Conservation (phyloP, 2,797 vertebrate species). For the Adrianichthys oophorus region DNA sequence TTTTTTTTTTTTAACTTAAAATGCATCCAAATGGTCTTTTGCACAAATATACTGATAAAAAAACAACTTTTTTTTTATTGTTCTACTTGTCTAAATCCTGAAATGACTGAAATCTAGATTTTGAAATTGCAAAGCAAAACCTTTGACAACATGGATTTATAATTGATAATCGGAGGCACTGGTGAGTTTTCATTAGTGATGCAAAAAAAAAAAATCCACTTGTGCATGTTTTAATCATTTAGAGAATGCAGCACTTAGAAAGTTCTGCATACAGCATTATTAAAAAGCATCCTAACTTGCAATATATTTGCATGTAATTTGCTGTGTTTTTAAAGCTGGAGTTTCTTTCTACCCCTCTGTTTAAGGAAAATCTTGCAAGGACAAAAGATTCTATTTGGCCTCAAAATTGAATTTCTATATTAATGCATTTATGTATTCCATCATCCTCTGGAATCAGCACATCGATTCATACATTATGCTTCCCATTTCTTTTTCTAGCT, state of each 20-base stretch:
- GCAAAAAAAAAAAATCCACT: neutral
- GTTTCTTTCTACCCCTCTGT: neutral
- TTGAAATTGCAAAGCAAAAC: neutral
- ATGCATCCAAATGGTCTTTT: too few relatives aligned
- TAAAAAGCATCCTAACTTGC: neutral
- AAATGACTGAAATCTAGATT: too few relatives aligned
- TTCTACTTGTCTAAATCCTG: too few relatives aligned
- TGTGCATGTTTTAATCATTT: neutral
- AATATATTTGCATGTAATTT: constrained; percentile 9
- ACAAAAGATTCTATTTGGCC: constrained; percentile 54
- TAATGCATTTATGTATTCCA: constrained; percentile 71
- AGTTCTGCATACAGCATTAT: neutral
- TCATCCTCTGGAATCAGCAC: constrained; percentile 54
- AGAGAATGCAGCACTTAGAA: neutral
- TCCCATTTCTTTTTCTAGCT: constrained; percentile 33
- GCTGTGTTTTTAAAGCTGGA: constrained; percentile 15
- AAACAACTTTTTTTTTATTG: too few relatives aligned
- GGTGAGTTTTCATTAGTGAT: neutral
- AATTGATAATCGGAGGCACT: neutral
- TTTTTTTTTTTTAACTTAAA: too few relatives aligned
- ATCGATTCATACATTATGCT: constrained; percentile 64
- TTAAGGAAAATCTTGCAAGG: constrained; percentile 23
- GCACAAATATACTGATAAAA: too few relatives aligned
- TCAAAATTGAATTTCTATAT: constrained; percentile 58
- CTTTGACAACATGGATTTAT: neutral